Evolutionary conservation across 2,888 invertebrate genomes (phyloP), one percentile per base, ranked within the genome.

Genomic region (Proisotoma minuta): DNA sequence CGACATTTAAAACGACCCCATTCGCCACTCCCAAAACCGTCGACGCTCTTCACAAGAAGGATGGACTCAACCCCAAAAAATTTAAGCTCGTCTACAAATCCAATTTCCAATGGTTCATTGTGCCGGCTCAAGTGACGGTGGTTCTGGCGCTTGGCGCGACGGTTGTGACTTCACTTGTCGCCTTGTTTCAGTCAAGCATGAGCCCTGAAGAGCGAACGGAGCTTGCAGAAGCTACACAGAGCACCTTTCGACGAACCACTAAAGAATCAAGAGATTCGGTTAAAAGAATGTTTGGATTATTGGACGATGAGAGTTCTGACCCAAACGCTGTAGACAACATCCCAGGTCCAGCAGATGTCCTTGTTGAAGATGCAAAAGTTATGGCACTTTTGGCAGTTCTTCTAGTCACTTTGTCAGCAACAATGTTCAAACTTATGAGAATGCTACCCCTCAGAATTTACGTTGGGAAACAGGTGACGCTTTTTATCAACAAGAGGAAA

Each of bases 41-140:
- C 52, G 49, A n/a, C 4, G 23, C 10, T 34, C 50, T 27, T 43
- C 57, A 28, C 49, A 8, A 2, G 10, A 57, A 2, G 22, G 72
- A 72, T 54, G 60, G 65, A 3, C 51, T 72, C n/a, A 18, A 15
- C 5, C 69, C 70, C 1, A 58, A 43, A 12, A 57, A 57, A 1
- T 72, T 68, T 40, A 18, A 34, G 3, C 28, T 72, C 8, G 67
- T 72, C 47, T 72, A 72, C 48, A 49, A 66, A 20, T 22, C 63
- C 2, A 51, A 59, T 23, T 58, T 69, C 12, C 60, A 58, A 1
- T 51, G 39, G 0, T 71, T 69, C 24, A 34, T 72, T 10, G 1
- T 69, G 2, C 1, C 15, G 0, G 49, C 47, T 10, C 72, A 72
- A 29, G 28, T 27, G n/a, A 24, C 28, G 2, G 40, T 63, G 3